Evolutionary conservation across 1,140 invertebrate species (phyloP).

Genomic region (Pseudachorutes palmiensis): DNA sequence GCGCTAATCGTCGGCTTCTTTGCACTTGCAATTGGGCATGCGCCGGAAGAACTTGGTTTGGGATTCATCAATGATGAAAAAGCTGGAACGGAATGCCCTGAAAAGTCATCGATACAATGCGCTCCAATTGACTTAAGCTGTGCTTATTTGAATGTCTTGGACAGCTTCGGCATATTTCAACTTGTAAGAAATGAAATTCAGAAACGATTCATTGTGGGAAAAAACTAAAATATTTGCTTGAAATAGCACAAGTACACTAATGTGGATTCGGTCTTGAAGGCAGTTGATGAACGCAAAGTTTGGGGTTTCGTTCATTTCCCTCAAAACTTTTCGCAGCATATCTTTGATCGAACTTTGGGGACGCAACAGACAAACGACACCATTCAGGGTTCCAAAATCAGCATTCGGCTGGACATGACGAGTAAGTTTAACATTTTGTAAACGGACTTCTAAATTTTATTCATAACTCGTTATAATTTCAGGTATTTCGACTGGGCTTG

Average conservation of each 20-base stretch:
- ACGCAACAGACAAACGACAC: slow-evolving; percentile 62
- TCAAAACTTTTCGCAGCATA: slow-evolving; percentile 72
- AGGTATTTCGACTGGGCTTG: background rate
- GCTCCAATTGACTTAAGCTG: background rate
- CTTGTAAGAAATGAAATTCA: background rate
- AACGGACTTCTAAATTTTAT: background rate
- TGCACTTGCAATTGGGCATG: slow-evolving; percentile 73
- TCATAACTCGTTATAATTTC: background rate
- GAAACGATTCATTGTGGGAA: background rate
- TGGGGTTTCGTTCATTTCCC: slow-evolving; percentile 81
- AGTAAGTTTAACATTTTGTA: background rate
- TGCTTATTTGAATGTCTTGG: background rate
- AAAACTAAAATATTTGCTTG: background rate
- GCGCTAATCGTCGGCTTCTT: slow-evolving; percentile 39
- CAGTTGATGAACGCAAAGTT: slow-evolving; percentile 61
- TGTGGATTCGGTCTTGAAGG: slow-evolving; percentile 54
- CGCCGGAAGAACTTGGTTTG: slow-evolving; percentile 71
- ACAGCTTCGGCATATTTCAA: background rate
- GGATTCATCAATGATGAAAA: slow-evolving; percentile 79
- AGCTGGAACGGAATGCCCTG: background rate
- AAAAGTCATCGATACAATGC: background rate
- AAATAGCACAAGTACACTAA: background rate
- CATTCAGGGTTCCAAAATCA: slow-evolving; percentile 67
- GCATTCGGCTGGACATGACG: slow-evolving; percentile 67
- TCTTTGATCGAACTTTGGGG: slow-evolving; percentile 60